A percentile compares a stretch with the other conserved stretches of the same genome.
phyloP scores from a whole-genome alignment of 2,888 invertebrate species.

The Agonopterix heracliana region DNA sequence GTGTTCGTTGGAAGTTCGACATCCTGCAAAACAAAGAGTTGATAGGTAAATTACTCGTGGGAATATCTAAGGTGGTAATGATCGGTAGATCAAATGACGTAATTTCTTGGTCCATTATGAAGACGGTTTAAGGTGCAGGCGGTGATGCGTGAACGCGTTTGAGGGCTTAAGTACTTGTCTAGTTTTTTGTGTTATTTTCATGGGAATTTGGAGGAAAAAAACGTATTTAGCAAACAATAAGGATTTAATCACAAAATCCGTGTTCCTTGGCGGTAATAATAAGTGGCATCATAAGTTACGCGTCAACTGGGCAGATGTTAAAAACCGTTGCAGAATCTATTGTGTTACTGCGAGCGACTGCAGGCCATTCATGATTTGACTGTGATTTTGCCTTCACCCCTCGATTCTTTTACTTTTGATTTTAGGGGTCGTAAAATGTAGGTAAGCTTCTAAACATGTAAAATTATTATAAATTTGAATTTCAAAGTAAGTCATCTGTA shows the following conservation, averaged over 20 bases:
- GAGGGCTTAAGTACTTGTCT: slow-evolving; percentile 38
- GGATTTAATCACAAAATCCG: neutral
- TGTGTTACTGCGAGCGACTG: slow-evolving; percentile 33
- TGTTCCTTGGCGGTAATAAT: neutral
- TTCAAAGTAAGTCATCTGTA: too few relatives aligned
- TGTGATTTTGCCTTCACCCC: slow-evolving; percentile 54
- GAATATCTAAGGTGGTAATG: slow-evolving; percentile 52
- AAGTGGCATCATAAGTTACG: slow-evolving; percentile 19
- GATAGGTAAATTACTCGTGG: slow-evolving; percentile 53
- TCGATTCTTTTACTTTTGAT: slow-evolving; percentile 24
- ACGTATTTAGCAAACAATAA: neutral
- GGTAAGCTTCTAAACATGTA: too few relatives aligned
- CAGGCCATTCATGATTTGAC: slow-evolving; percentile 35
- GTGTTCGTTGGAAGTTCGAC: slow-evolving; percentile 80
- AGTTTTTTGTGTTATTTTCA: slow-evolving; percentile 44
- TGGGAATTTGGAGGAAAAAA: slow-evolving; percentile 39
- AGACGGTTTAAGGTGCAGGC: slow-evolving; percentile 38
- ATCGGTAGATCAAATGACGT: slow-evolving; percentile 55
- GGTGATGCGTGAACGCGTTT: slow-evolving; percentile 47
- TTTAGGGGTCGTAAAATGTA: slow-evolving; percentile 11
- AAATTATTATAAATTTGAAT: neutral
- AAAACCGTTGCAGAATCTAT: slow-evolving; percentile 70
- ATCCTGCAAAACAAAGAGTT: slow-evolving; percentile 62
- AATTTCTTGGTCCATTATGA: slow-evolving; percentile 60
- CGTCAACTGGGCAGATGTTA: slow-evolving; percentile 57